These are phyloP conservation scores for Lasiommata megera DNA, from an alignment of 2,888 invertebrate species.

Conservation along the genomic window DNA sequence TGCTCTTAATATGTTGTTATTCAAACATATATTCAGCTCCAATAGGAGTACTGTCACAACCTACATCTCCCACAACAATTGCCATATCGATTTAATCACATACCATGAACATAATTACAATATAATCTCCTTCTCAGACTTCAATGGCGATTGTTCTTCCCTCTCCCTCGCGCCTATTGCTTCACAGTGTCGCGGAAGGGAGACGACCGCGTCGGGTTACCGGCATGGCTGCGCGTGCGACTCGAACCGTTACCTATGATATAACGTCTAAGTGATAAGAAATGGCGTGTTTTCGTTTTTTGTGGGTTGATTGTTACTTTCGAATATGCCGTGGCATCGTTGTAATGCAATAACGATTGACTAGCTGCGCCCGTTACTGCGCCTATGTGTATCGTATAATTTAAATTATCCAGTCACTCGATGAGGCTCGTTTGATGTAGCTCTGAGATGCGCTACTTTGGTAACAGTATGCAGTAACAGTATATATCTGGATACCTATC, in stretches of 20 bases:
- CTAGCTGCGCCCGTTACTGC: neutral
- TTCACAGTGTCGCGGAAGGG: constrained; percentile 17
- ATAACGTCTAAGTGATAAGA: constrained; percentile 27
- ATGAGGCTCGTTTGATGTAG: too few relatives aligned
- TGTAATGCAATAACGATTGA: neutral
- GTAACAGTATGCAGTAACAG: too few relatives aligned
- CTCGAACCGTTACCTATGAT: constrained; percentile 38
- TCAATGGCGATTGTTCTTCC: constrained; percentile 61
- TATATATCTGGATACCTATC: too few relatives aligned
- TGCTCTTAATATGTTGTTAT: neutral
- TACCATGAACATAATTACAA: constrained; percentile 44
- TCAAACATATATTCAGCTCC: neutral
- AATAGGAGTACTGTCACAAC: neutral
- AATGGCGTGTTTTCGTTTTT: constrained; percentile 7
- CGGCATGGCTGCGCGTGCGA: constrained; percentile 37
- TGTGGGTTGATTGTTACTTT: neutral
- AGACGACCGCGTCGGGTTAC: constrained; percentile 25
- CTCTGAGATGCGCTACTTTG: too few relatives aligned
- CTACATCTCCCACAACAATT: constrained; percentile 20
- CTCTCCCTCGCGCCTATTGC: constrained; percentile 41
- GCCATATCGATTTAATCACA: constrained; percentile 49
- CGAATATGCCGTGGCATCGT: neutral
- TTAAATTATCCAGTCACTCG: too few relatives aligned
- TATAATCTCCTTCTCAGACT: constrained; percentile 55
- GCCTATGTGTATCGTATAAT: too few relatives aligned